Evolutionary conservation across 2,888 invertebrate species (phyloP), one percentile per base, ranked within the genome.

Genomic region (Parochlus steinenii): DNA sequence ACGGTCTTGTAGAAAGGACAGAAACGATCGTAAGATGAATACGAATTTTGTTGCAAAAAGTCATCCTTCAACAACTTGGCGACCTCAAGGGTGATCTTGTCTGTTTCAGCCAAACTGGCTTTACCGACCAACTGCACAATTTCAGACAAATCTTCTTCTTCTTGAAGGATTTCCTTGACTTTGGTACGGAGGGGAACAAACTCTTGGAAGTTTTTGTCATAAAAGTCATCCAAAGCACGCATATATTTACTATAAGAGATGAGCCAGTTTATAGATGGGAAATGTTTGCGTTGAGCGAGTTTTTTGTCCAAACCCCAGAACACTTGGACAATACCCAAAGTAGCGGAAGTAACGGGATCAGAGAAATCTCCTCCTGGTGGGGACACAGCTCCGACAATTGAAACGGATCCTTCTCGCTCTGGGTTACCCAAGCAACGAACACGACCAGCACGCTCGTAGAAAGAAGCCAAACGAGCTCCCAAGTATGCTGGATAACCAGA

Each of bases 301-400:
- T 95, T 97, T 65, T 97, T 98, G 65, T 97, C 97, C 53, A 97
- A 66, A 41, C 97, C 97, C 97, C 97, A 97, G 69, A 97, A 97
- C 63, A 97, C 97, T 62, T 97, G 95, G 41, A 95, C 95, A 57
- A 98, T 97, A 67, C 90, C 87, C 42, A 99, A 74, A 11, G 98
- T 99, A 40, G 98, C 97, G 1, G 97, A 90, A 3, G 98, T 98
- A 37, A 98, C 98, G 34, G 98, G 98, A 72, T 99, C 98, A 12
- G 98, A 95, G 74, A 99, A 99, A 67, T 99, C 98, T 64, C 98
- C 98, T 63, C 98, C 98, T 52, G 98, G 98, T 29, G 97, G 98
- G 2, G 97, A 98, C 42, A 98, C 97, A 55, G 98, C 98, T 45
- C 98, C 98, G 42, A 99, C 98, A 64, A 99, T 98, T 47, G 93